A percentile compares a stretch with the other conserved stretches of the same genome.
Evolutionary conservation across 1,140 invertebrate species (phyloP).

Genomic region (Eriosoma lanigerum): DNA sequence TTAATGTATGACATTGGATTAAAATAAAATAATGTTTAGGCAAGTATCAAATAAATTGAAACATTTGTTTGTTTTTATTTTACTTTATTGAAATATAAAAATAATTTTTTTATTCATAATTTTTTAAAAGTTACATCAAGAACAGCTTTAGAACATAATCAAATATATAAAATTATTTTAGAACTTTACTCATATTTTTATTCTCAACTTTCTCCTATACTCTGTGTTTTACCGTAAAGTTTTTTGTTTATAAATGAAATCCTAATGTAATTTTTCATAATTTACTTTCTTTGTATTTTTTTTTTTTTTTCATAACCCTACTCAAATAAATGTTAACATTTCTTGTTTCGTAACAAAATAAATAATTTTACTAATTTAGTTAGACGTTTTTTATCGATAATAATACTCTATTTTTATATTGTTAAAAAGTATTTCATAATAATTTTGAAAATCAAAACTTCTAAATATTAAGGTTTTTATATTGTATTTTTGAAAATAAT

Average conservation of each 20-base stretch:
- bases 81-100: not conserved
- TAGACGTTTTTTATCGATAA: constrained; percentile 23
- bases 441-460: not conserved
- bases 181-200: not conserved
- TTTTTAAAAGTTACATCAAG: not conserved
- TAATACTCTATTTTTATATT: constrained; percentile 21
- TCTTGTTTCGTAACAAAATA: constrained; percentile 37
- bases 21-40: too few species aligned
- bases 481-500: too few species aligned
- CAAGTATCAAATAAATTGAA: too few species aligned
- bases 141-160: not conserved
- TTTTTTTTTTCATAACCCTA: constrained; percentile 34
- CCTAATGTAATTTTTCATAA: constrained; percentile 25
- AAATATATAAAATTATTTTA: not conserved
- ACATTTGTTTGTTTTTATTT: not conserved
- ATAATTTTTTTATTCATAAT: constrained; percentile 19
- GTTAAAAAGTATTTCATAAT: constrained; percentile 13
- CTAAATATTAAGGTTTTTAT: not conserved
- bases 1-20: too few species aligned
- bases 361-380: constrained; percentile 43
- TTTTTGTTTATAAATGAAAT: not conserved
- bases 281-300: constrained; percentile 15
- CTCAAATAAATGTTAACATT: not conserved
- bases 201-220: not conserved
- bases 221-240: not conserved